A percentile compares a stretch with the other conserved stretches of the same genome.
These are phyloP conservation scores for Microcebus tavaratra DNA, from an alignment of 2,113 vertebrate species.

Conservation along the genomic window DNA sequence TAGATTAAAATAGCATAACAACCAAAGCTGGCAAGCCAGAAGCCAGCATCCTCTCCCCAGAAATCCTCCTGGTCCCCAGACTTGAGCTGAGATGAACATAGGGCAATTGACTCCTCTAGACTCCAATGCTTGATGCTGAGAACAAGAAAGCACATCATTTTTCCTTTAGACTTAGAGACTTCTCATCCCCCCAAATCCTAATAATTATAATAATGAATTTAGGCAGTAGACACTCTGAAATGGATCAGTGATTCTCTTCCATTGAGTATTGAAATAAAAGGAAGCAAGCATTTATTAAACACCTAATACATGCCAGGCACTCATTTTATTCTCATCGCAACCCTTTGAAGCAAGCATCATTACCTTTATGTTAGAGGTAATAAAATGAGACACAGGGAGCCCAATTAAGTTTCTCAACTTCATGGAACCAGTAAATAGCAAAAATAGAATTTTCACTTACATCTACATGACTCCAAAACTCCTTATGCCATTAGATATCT, in stretches of 20 bases:
- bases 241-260: neutral
- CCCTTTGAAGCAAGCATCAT: neutral
- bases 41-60: neutral
- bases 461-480: neutral
- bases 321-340: neutral
- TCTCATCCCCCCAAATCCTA: neutral
- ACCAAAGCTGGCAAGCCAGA: neutral
- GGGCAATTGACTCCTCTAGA: neutral
- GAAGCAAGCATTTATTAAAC: neutral
- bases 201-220: neutral
- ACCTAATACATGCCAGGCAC: neutral
- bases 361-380: neutral
- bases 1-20: conserved; percentile 33
- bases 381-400: neutral
- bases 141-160: neutral
- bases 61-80: neutral
- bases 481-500: neutral
- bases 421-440: neutral
- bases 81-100: neutral
- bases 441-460: neutral
- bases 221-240: neutral
- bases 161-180: conserved; percentile 3
- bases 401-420: conserved; percentile 43
- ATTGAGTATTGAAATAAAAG: conserved; percentile 5
- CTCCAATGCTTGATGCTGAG: neutral